phyloP scores from a whole-genome alignment of 2,797 vertebrate species.

The Furcifer pardalis region DNA sequence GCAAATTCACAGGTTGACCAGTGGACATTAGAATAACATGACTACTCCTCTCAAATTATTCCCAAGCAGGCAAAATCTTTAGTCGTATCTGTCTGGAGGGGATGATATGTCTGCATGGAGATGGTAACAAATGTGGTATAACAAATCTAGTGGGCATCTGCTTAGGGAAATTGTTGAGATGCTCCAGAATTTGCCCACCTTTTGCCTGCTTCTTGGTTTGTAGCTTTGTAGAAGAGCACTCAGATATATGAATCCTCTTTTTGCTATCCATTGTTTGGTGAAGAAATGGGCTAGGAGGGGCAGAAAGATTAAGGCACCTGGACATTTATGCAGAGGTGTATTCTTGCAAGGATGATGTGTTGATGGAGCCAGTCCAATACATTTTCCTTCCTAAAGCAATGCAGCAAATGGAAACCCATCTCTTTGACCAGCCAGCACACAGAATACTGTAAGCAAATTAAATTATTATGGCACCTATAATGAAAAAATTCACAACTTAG shows the following conservation, averaged over 20 bases:
- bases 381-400: not conserved
- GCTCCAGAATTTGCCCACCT: not conserved
- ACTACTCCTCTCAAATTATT: not conserved
- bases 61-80: too few species aligned
- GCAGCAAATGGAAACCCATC: too few species aligned
- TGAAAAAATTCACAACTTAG: not conserved
- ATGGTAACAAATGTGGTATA: not conserved
- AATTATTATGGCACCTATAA: not conserved
- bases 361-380: not conserved
- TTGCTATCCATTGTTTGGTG: not conserved
- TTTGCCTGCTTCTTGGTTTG: too few species aligned
- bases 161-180: not conserved
- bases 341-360: not conserved
- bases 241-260: not conserved
- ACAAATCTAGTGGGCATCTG: too few species aligned
- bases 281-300: not conserved
- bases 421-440: not conserved
- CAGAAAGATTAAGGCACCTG: not conserved
- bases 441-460: not conserved
- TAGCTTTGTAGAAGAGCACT: not conserved
- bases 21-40: too few species aligned
- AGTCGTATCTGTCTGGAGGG: not conserved
- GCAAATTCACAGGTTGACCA: too few species aligned
- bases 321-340: not conserved
- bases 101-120: not conserved